phyloP scores from a whole-genome alignment of 1,140 invertebrate genomes.

The Drosophila arawakana region DNA sequence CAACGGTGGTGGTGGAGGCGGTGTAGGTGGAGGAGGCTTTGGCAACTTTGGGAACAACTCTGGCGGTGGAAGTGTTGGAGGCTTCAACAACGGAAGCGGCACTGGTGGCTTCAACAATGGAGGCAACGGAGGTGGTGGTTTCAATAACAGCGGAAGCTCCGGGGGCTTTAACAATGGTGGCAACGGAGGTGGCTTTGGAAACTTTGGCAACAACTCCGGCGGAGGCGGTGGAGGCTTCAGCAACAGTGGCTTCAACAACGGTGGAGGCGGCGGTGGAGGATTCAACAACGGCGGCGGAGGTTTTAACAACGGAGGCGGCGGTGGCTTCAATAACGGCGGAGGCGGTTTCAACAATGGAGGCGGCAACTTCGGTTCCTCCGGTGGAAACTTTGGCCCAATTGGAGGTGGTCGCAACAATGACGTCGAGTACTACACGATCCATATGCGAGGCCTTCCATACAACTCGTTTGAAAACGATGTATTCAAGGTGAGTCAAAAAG shows the following conservation, averaged over 20 bases:
- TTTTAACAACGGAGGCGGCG: conserved; percentile 54
- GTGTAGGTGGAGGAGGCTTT: conserved; percentile 52
- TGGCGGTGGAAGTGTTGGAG: conserved; percentile 34
- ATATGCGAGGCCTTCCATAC: conserved; percentile 82
- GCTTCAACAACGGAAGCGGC: conserved; percentile 59
- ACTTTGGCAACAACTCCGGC: conserved; percentile 63
- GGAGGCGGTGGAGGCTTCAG: conserved; percentile 47
- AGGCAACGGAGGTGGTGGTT: conserved; percentile 47
- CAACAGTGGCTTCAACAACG: conserved; percentile 57
- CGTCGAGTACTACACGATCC: conserved; percentile 71
- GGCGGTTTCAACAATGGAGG: conserved; percentile 34
- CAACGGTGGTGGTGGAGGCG: conserved; percentile 53
- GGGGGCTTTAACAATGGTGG: conserved; percentile 63
- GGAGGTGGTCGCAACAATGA: conserved; percentile 71
- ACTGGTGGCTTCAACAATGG: conserved; percentile 42
- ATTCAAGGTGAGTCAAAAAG: conserved; percentile 62
- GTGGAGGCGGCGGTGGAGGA: conserved; percentile 51
- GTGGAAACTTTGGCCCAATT: conserved; percentile 62
- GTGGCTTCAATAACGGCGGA: conserved; percentile 51
- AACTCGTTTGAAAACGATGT: conserved; percentile 82
- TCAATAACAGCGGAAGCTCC: conserved; percentile 53
- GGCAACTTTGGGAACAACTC: conserved; percentile 59
- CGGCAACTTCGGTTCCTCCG: conserved; percentile 53
- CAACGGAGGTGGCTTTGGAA: conserved; percentile 60
- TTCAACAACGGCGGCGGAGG: conserved; percentile 68